These are phyloP conservation scores for Enteromius mattozi DNA, from an alignment of 2,797 vertebrate genomes.

Conservation along the genomic window DNA sequence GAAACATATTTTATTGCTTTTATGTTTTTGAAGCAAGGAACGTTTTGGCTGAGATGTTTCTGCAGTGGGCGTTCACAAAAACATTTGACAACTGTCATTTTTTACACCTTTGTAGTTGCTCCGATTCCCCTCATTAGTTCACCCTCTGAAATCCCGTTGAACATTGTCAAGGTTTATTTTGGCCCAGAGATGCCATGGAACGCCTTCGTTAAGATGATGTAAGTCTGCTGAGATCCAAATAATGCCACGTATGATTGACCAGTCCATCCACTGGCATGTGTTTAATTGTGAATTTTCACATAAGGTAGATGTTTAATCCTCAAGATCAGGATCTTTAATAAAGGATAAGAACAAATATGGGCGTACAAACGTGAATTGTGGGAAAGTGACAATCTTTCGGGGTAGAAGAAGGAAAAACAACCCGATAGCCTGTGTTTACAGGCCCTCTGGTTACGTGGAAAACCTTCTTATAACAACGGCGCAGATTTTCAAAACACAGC, in stretches of 20 bases:
- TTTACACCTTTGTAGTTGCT: slow-evolving; percentile 49
- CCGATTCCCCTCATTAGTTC: slow-evolving; percentile 39
- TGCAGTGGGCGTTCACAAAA: slow-evolving; percentile 40
- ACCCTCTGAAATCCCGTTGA: slow-evolving; percentile 29
- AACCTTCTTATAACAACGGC: neutral
- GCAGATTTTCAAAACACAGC: slow-evolving; percentile 25
- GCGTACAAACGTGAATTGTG: slow-evolving; percentile 19
- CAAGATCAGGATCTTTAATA: slow-evolving; percentile 3
- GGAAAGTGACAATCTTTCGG: slow-evolving; percentile 25
- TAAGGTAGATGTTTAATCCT: slow-evolving; percentile 10
- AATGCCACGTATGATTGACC: slow-evolving; percentile 21
- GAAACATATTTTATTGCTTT: slow-evolving; percentile 44
- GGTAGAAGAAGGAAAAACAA: slow-evolving; percentile 40
- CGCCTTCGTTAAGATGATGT: slow-evolving; percentile 22
- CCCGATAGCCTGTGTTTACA: slow-evolving; percentile 53
- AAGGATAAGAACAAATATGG: neutral
- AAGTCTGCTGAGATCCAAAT: neutral
- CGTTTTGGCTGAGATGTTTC: slow-evolving; percentile 32
- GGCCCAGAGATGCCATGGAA: slow-evolving; percentile 22
- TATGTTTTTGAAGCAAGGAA: slow-evolving; percentile 35
- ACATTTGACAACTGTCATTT: slow-evolving; percentile 45
- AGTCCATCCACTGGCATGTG: neutral
- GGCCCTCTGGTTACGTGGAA: slow-evolving; percentile 24
- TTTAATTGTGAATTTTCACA: neutral
- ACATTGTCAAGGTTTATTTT: slow-evolving; percentile 44